These are phyloP conservation scores for Mesaphorura yosii DNA, from an alignment of 1,140 invertebrate genomes.

Conservation along the genomic window DNA sequence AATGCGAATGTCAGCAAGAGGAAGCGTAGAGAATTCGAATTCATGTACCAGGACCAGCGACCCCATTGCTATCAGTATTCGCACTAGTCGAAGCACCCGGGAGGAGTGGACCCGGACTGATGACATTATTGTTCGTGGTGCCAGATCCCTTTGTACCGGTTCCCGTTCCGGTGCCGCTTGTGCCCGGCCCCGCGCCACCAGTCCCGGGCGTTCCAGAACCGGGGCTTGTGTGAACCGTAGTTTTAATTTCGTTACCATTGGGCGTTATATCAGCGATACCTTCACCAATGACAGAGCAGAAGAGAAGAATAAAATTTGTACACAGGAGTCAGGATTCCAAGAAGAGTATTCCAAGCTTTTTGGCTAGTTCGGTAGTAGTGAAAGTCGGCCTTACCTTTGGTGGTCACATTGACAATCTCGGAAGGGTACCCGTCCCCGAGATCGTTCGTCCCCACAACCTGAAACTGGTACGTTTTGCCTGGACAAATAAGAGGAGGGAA, in stretches of 20 bases:
- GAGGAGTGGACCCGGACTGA: slow-evolving; percentile 1
- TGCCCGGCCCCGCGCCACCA: too few relatives aligned
- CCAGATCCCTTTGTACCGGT: too few relatives aligned
- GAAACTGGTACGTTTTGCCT: slow-evolving; percentile 90
- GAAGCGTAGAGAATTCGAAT: too few relatives aligned
- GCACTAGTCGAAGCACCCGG: slow-evolving; percentile 22
- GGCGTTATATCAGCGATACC: slow-evolving; percentile 10
- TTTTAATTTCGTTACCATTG: too few relatives aligned
- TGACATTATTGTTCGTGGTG: slow-evolving; percentile 1
- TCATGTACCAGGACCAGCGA: too few relatives aligned
- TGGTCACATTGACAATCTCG: slow-evolving; percentile 76
- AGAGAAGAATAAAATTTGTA: not conserved
- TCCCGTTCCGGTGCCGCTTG: too few relatives aligned
- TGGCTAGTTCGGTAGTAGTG: not conserved
- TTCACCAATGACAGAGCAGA: slow-evolving; percentile 5
- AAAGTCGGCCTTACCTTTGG: slow-evolving; percentile 56
- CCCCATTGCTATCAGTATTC: slow-evolving; percentile 9
- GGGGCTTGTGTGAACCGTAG: too few relatives aligned
- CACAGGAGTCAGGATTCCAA: not conserved
- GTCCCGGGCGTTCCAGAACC: too few relatives aligned
- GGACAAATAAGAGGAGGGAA: too few relatives aligned
- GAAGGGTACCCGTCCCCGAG: slow-evolving; percentile 91
- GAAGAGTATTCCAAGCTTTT: too few relatives aligned
- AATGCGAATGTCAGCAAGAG: not conserved
- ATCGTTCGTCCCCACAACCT: slow-evolving; percentile 86